Evolutionary conservation across 2,113 vertebrate genomes (phyloP), one percentile per base, ranked within the genome.

Genomic region (Laticauda colubrina): DNA sequence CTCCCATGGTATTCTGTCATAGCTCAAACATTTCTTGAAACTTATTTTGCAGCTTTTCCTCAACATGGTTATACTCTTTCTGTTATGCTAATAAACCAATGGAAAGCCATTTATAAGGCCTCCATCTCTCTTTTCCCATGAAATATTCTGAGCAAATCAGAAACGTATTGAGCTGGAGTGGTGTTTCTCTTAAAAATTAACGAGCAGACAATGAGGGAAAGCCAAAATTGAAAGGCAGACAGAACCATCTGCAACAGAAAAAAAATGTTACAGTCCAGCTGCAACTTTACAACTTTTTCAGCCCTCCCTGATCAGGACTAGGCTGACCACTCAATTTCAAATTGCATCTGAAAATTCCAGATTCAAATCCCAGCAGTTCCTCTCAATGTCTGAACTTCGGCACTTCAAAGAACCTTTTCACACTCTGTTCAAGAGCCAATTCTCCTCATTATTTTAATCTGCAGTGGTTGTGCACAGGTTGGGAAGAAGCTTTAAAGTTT

Each of bases 371-470:
- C 54, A 88, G n/a, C 2, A 21, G 54, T 20, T 51, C 23, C 12
- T 53, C 23, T 15, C 85, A 51, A 26, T 53, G 4, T 61, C 93
- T 86, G 91, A 88, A 10, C 23, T 61, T 24, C 23, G 9, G 34
- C 26, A 91, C 9, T 3, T 59, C 91, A 87, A 56, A 89, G 69
- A 95, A 55, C 20, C 93, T 93, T 95, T 93, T 61, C 95, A 23
- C 0, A 2, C 20, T 88, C 20, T 56, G 39, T 2, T 0, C 55
- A 87, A 85, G 39, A 39, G 39, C 23, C 56, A 57, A 45, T 89
- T 85, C 34, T 55, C 7, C 51, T 54, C 24, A 4, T 34, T 54
- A 51, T 75, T 90, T 90, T n/a, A 75, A n/a, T 75, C 29, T 0
- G 23, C 10, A 43, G 90, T 54, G 85, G 69, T 29, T 26, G 53